These are phyloP conservation scores for Drosophila chauvacae DNA, from an alignment of 1,140 invertebrate genomes.

Conservation along the genomic window DNA sequence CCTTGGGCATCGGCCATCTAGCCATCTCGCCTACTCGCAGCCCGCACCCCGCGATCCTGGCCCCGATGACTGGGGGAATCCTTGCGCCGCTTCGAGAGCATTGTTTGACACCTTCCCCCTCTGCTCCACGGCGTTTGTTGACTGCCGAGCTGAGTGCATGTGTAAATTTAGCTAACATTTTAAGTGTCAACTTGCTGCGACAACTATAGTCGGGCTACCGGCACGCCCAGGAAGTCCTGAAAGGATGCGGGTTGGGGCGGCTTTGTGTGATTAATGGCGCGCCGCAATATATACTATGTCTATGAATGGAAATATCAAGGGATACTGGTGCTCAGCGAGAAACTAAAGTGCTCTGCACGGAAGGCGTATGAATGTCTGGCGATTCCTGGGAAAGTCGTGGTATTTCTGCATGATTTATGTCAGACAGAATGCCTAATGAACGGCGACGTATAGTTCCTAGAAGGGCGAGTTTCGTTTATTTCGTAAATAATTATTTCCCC, in stretches of 20 bases:
- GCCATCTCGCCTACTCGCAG: background rate
- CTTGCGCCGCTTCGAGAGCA: constrained; percentile 36
- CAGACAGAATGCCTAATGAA: constrained; percentile 11
- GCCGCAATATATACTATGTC: constrained; percentile 27
- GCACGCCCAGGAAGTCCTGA: constrained; percentile 11
- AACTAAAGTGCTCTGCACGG: constrained; percentile 4
- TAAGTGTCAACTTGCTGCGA: constrained; percentile 77
- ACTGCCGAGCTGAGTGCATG: constrained; percentile 69
- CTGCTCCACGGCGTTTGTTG: constrained; percentile 42
- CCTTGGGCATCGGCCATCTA: background rate
- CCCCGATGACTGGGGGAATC: constrained; percentile 17
- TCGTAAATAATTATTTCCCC: background rate
- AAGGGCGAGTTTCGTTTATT: background rate
- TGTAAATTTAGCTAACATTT: constrained; percentile 80
- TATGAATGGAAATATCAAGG: constrained; percentile 11
- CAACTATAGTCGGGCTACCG: constrained; percentile 54
- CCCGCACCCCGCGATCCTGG: background rate
- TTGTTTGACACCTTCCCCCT: constrained; percentile 41
- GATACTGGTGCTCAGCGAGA: background rate
- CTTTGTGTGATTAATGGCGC: constrained; percentile 65
- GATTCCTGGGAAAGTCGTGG: background rate
- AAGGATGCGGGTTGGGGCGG: background rate
- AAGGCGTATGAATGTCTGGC: background rate
- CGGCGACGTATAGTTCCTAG: background rate
- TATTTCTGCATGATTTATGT: constrained; percentile 14